A percentile compares a stretch with the other conserved stretches of the same genome.
phyloP scores from a whole-genome alignment of 2,888 invertebrate species.

The Xylota sylvarum region DNA sequence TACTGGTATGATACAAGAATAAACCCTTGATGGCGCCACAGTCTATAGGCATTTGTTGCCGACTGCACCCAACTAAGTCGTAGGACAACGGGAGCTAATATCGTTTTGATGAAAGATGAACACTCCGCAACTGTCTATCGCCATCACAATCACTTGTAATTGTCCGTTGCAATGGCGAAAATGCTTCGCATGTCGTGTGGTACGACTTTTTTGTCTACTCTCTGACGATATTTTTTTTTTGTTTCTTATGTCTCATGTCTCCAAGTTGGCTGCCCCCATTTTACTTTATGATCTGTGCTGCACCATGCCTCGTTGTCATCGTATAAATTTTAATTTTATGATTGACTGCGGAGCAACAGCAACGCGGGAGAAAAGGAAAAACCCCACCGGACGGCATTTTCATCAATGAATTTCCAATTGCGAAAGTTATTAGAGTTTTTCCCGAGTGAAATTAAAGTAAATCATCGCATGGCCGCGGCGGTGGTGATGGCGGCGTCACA shows the following conservation, averaged over 20 bases:
- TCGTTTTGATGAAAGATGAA: conserved; percentile 23
- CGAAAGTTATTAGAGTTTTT: conserved; percentile 75
- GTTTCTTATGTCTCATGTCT: conserved; percentile 43
- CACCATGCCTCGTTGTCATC: conserved; percentile 71
- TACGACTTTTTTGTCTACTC: conserved; percentile 2
- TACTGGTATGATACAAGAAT: neutral
- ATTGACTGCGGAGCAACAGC: conserved; percentile 66
- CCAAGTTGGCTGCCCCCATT: conserved; percentile 73
- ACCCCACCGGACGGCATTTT: conserved; percentile 71
- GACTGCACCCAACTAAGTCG: conserved; percentile 64
- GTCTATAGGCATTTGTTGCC: conserved; percentile 6
- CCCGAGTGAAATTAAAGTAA: conserved; percentile 75
- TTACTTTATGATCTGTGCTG: conserved; percentile 74
- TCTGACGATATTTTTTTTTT: conserved; percentile 10
- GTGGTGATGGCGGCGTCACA: neutral
- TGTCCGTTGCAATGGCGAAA: conserved; percentile 67
- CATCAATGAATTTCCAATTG: conserved; percentile 77
- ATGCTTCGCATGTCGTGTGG: conserved; percentile 63
- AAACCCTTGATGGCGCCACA: conserved; percentile 52
- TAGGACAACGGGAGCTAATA: conserved; percentile 40
- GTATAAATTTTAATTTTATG: conserved; percentile 76
- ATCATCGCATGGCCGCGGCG: conserved; percentile 49
- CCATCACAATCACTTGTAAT: conserved; percentile 74
- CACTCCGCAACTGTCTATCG: conserved; percentile 49
- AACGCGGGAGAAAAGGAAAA: conserved; percentile 45